Conservation (phyloP, 2,888 invertebrate species). For the Incurvaria masculella region DNA sequence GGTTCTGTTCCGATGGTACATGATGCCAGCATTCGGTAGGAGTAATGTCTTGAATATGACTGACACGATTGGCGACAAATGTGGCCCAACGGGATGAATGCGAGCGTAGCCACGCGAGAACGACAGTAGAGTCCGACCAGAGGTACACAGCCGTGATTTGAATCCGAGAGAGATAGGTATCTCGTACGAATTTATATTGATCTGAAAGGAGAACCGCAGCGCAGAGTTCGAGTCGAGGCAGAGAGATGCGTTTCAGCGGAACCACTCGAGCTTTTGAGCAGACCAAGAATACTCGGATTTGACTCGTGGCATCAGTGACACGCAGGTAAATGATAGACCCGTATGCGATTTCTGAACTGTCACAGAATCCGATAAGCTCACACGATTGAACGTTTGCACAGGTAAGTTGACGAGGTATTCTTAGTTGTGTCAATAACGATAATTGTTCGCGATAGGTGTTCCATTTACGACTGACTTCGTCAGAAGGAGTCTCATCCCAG, state of each 20-base stretch:
- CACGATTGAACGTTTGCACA: conserved; percentile 4
- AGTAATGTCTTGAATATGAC: background rate
- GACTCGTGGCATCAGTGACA: conserved; percentile 7
- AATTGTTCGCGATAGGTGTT: conserved; percentile 11
- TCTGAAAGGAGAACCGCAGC: too few relatives aligned
- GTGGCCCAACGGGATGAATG: background rate
- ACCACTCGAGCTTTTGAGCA: conserved; percentile 6
- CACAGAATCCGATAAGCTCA: conserved; percentile 21
- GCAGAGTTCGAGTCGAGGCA: background rate
- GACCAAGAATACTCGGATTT: conserved; percentile 14
- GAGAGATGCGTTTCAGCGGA: background rate
- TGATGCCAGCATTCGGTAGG: background rate
- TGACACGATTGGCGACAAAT: background rate
- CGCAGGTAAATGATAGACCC: conserved; percentile 20
- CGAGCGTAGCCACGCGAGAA: background rate
- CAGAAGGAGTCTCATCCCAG: conserved; percentile 18
- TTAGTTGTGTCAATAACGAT: too few relatives aligned
- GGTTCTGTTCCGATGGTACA: background rate
- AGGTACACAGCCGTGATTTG: background rate
- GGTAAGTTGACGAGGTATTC: background rate
- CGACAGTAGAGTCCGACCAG: background rate
- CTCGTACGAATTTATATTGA: too few relatives aligned
- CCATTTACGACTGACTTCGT: conserved; percentile 15
- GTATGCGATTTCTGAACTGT: conserved; percentile 19
- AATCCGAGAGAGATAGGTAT: too few relatives aligned